Base-by-base conservation (phyloP, 2,113 vertebrate species). In the Calypte anna region DNA sequence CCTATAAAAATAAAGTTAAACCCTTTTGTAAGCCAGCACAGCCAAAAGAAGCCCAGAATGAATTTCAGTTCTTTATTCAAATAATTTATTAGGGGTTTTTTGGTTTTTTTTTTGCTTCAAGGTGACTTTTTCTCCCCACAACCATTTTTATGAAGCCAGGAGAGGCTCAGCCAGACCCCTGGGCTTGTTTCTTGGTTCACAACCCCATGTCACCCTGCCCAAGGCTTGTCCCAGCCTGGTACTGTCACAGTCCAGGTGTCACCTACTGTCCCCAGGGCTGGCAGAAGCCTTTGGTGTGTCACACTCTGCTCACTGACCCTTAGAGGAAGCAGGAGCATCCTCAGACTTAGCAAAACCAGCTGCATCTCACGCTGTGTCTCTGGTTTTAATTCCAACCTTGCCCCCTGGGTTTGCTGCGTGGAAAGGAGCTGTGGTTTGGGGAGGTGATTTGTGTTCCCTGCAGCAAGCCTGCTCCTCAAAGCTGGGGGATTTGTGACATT, bases 321-420 rank as follows among this genome's bases (percentile, higher is more conserved):
- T 31, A 10, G 25, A 25, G 40, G 15, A 50, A 13, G 57, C 55
- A 18, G 17, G 8, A 62, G 20, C 46, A 38, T 46, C 80, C 8
- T 19, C 27, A 31, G 22, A 53, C 21, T 22, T 67, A 25, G 24
- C 24, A 68, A 27, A 27, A 59, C n/a, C 1, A 0, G 27, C 48
- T 3, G 23, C 27, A 13, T 14, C 54, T n/a, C 59, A 4, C 36
- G 3, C 20, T 9, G 7, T 30, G 25, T 13, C 9, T 17, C 61
- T 33, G 59, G 83, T 36, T 53, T 7, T 38, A 73, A 68, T 66
- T 55, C 25, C 38, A 17, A 16, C 22, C 48, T 70, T 43, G 38
- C 54, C 72, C 12, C 3, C 0, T 1, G 30, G 16, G 19, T 57
- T 91, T 1, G 1, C 40, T 79, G 38, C 0, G 0, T 48, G 46